Evolutionary conservation across 2,797 vertebrate genomes (phyloP).

Genomic region (Dipus sagitta): DNA sequence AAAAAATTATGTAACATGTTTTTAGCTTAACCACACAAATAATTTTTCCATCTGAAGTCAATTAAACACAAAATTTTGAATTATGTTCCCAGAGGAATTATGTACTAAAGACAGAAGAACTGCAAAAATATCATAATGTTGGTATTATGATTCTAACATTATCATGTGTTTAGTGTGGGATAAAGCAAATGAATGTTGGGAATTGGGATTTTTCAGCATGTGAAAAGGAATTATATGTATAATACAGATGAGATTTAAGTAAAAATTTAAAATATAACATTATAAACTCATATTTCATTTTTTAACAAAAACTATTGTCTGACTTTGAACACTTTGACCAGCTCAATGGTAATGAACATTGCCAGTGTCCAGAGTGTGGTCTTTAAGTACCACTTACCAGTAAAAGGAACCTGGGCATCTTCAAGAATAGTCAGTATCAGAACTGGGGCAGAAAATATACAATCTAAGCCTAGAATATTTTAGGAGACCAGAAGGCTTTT

Average conservation of each 20-base stretch:
- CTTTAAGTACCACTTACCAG: slow-evolving; percentile 39
- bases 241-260: slow-evolving; percentile 36
- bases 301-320: slow-evolving; percentile 2
- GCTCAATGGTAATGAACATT: neutral
- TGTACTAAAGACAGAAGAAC: slow-evolving; percentile 41
- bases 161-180: slow-evolving; percentile 1
- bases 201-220: slow-evolving; percentile 33
- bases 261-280: slow-evolving; percentile 21
- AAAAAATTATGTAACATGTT: slow-evolving; percentile 40
- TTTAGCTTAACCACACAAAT: slow-evolving; percentile 48
- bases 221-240: neutral
- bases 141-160: slow-evolving; percentile 50
- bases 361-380: neutral
- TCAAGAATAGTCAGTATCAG: neutral
- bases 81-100: slow-evolving; percentile 55
- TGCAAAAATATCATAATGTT: slow-evolving; percentile 41
- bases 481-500: slow-evolving; percentile 18
- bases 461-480: slow-evolving; percentile 6
- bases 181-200: slow-evolving; percentile 51
- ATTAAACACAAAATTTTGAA: slow-evolving; percentile 56
- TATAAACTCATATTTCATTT: neutral
- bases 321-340: neutral
- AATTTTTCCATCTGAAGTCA: slow-evolving; percentile 51
- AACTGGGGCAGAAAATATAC: slow-evolving; percentile 14
- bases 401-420: neutral